Conservation (phyloP, 2,797 vertebrate species). For the Dryobates pubescens region DNA sequence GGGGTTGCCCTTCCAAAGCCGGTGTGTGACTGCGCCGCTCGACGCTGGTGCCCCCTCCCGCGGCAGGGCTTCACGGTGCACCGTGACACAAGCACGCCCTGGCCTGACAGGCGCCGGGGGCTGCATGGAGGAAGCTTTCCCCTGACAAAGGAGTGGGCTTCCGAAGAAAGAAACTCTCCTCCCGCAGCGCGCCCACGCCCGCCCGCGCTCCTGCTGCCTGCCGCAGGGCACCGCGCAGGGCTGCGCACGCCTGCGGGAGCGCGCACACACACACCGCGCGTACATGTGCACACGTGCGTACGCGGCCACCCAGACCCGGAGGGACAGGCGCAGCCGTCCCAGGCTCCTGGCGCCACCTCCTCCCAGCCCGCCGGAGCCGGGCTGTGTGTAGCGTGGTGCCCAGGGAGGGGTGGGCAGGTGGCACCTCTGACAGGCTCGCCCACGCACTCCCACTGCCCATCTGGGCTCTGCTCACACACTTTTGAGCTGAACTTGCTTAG, state of each 20-base stretch:
- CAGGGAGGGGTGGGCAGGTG: not conserved
- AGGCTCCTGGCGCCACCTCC: not conserved
- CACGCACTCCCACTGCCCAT: constrained; percentile 48
- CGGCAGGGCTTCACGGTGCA: accelerated
- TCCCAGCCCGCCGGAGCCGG: not conserved
- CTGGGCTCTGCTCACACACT: not conserved
- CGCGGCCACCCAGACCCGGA: accelerated
- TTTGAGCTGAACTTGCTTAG: not conserved
- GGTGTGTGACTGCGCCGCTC: too few species aligned
- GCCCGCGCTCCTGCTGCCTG: not conserved
- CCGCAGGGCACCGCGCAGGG: too few species aligned
- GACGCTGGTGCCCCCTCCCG: not conserved
- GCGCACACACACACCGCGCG: too few species aligned
- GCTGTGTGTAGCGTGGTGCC: not conserved
- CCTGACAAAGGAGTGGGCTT: not conserved
- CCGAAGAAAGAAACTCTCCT: not conserved
- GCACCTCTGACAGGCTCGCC: not conserved
- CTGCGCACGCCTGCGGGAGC: too few species aligned
- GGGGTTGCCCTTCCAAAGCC: too few species aligned
- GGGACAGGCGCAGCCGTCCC: accelerated
- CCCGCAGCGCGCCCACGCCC: not conserved
- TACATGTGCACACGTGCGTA: accelerated
- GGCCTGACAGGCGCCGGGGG: not conserved
- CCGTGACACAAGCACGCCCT: not conserved
- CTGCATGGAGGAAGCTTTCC: not conserved